Evolutionary conservation across 1,140 invertebrate species (phyloP), one percentile per base, ranked within the genome.

Genomic region (Hermetia illucens): DNA sequence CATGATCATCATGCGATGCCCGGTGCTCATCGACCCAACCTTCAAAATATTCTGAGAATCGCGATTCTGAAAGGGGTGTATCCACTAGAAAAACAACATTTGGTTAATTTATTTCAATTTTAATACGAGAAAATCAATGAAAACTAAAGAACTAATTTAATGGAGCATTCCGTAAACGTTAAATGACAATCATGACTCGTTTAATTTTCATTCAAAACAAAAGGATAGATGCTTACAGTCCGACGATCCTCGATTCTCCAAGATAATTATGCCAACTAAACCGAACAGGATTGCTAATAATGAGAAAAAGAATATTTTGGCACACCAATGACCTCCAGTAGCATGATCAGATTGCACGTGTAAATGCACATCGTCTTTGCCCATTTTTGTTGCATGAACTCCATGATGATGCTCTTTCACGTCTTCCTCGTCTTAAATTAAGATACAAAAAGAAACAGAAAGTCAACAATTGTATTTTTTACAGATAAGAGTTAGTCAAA

Each of bases 271-370:
- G 36, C 79, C 77, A 50, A 84, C 72, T 12, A 82, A 64, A 22
- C 77, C 71, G 44, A 76, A 62, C 16, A 88, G 65, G 36, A 74
- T 69, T 16, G 73, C 74, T 30, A 86, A 65, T 10, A 87, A 52
- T 3, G 71, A 58, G 49, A 87, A 84, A 58, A 88, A 88, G 41
- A 86, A 67, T 27, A 86, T 72, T 63, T 82, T 84, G 5, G 82
- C 79, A 57, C 79, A 82, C 68, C 82, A 77, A 49, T 82, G 79
- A 20, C 81, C 82, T 27, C 79, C 81, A 12, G 76, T 80, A 8
- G 71, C 70, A 43, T 68, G 70, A 31, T 85, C 79, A 47, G 80
- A 76, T 19, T 83, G 70, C 20, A 83, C 68, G 49, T 86, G 81
- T 48, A 85, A 75, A 34, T 76, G 74, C 18, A 79, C 64, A 52